Evolutionary conservation across 2,113 vertebrate genomes (phyloP).

Genomic region (Enhydra lutris): DNA sequence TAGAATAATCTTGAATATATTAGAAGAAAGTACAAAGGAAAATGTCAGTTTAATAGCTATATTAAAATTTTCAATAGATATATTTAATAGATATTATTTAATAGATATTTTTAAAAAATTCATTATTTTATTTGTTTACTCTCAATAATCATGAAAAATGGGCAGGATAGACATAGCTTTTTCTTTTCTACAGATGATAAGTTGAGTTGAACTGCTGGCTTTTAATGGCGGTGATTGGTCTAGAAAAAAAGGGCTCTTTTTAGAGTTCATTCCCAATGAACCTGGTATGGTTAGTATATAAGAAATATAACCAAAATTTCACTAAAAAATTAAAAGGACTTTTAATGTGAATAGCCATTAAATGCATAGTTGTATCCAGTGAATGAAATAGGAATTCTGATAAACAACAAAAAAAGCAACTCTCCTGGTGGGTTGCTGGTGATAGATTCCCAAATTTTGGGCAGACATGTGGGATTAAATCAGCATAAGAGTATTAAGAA

Average conservation of each 20-base stretch:
- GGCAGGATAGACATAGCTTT: too few relatives aligned
- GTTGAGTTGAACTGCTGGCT: neutral
- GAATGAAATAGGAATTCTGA: neutral
- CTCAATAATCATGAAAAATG: neutral
- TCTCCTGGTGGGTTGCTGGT: neutral
- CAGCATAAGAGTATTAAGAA: neutral
- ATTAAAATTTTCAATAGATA: neutral
- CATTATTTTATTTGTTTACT: neutral
- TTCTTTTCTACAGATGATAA: neutral
- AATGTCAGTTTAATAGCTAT: neutral
- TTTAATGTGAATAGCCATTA: neutral
- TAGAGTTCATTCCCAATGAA: neutral
- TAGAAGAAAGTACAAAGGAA: neutral
- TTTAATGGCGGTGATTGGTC: neutral
- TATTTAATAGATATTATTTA: neutral
- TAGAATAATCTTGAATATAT: neutral
- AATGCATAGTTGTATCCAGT: neutral
- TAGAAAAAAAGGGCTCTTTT: neutral
- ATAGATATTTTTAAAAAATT: neutral
- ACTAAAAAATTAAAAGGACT: neutral
- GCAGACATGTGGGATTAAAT: neutral
- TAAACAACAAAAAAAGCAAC: neutral
- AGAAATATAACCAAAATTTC: neutral
- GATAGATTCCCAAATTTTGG: neutral
- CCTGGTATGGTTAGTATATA: neutral